Percentiles rank a stretch among this genome's conserved stretches.
phyloP scores from a whole-genome alignment of 1,140 invertebrate species.

The Drosophila rufa region DNA sequence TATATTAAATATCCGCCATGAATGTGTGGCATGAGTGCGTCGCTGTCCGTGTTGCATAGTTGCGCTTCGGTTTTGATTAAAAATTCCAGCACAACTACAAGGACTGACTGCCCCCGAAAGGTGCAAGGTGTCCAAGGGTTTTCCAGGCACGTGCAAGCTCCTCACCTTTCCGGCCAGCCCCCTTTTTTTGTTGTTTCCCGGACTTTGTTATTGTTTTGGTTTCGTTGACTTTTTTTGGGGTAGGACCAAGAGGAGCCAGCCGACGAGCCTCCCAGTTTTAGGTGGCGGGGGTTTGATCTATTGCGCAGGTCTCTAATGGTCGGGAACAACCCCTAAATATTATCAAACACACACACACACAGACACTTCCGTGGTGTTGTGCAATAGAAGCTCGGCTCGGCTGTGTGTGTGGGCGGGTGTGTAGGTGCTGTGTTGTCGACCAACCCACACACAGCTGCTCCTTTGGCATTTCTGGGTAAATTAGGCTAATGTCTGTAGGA shows the following conservation, averaged over 20 bases:
- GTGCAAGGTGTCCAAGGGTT: conserved; percentile 42
- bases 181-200: neutral
- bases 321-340: conserved; percentile 73
- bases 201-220: conserved; percentile 43
- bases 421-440: conserved; percentile 71
- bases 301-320: conserved; percentile 77
- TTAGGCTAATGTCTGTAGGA: conserved; percentile 68
- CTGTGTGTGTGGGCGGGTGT: conserved; percentile 37
- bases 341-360: conserved; percentile 9
- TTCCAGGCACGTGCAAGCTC: conserved; percentile 55
- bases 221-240: conserved; percentile 52
- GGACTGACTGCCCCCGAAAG: conserved; percentile 18
- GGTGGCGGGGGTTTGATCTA: conserved; percentile 50
- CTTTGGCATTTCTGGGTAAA: conserved; percentile 39
- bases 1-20: conserved; percentile 41
- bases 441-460: conserved; percentile 68
- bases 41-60: conserved; percentile 55
- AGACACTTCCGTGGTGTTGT: conserved; percentile 24
- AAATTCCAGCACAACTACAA: conserved; percentile 58
- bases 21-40: conserved; percentile 21
- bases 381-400: conserved; percentile 58
- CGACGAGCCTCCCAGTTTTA: conserved; percentile 43
- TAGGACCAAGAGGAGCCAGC: conserved; percentile 60
- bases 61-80: conserved; percentile 75
- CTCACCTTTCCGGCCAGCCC: neutral